phyloP scores from a whole-genome alignment of 1,140 invertebrate genomes.

The Bombyx mori region DNA sequence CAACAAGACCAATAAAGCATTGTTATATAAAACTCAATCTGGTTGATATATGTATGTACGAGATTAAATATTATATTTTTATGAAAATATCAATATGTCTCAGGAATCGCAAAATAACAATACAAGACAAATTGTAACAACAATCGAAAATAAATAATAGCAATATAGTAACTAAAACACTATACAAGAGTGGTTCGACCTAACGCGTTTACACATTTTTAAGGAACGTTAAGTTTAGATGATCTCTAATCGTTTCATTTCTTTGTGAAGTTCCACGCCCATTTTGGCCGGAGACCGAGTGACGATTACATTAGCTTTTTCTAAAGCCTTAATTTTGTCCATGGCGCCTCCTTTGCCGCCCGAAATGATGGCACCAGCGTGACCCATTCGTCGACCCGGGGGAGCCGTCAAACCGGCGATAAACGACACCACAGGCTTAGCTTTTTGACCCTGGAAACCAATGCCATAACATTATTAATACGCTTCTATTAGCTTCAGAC shows the following conservation, averaged over 20 bases:
- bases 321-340: slow-evolving; percentile 97
- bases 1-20: too few relatives aligned
- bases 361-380: slow-evolving; percentile 99
- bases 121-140: slow-evolving; percentile 21
- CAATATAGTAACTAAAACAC: slow-evolving; percentile 54
- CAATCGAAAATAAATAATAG: slow-evolving; percentile 54
- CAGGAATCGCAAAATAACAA: too few relatives aligned
- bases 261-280: slow-evolving; percentile 90
- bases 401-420: slow-evolving; percentile 98
- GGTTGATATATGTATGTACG: too few relatives aligned
- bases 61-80: too few relatives aligned
- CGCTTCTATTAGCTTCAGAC: too few relatives aligned
- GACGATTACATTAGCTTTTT: slow-evolving; percentile 90
- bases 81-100: too few relatives aligned
- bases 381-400: slow-evolving; percentile 97
- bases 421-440: slow-evolving; percentile 99
- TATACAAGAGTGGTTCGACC: slow-evolving; percentile 40
- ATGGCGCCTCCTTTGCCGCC: slow-evolving; percentile 98
- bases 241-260: slow-evolving; percentile 84
- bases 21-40: too few relatives aligned
- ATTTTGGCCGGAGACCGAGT: slow-evolving; percentile 97
- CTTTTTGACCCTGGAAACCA: slow-evolving; percentile 84
- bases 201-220: not conserved
- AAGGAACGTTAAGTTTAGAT: slow-evolving; percentile 49
- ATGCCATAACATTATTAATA: too few relatives aligned